Evolutionary conservation across 1,140 invertebrate genomes (phyloP).

Genomic region (Dinoponera quadriceps): DNA sequence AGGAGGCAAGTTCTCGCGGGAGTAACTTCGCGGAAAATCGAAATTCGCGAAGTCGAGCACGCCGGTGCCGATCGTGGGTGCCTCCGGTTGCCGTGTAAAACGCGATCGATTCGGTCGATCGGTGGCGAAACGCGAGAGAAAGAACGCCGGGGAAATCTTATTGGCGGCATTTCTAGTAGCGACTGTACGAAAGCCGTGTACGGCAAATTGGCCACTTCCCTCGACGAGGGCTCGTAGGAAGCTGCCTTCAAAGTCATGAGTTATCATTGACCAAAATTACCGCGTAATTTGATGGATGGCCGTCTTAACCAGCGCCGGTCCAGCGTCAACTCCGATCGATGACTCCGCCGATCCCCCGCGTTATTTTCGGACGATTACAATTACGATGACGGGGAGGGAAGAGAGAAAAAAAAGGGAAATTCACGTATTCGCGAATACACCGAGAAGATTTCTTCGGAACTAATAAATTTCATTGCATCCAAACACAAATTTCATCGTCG

Average conservation of each 20-base stretch:
- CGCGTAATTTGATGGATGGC: constrained; percentile 79
- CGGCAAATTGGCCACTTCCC: constrained; percentile 83
- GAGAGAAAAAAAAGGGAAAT: no score
- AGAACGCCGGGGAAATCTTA: constrained; percentile 67
- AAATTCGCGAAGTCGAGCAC: neutral
- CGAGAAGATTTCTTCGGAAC: no score
- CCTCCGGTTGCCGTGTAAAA: no score
- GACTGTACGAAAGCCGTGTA: constrained; percentile 82
- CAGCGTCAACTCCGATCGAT: constrained; percentile 64
- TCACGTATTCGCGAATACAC: no score
- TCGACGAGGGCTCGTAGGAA: constrained; percentile 83
- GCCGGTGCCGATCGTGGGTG: no score
- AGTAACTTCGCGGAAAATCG: neutral
- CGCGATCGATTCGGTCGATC: no score
- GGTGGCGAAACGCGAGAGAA: no score
- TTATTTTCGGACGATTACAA: constrained; percentile 18
- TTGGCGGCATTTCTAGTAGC: constrained; percentile 78
- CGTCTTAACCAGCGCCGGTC: constrained; percentile 72
- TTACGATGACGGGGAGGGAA: no score
- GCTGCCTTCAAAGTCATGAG: constrained; percentile 85
- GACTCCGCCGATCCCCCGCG: constrained; percentile 45
- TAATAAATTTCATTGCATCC: no score
- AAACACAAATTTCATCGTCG: no score
- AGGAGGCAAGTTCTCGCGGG: no score
- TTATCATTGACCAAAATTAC: constrained; percentile 85